phyloP scores from a whole-genome alignment of 2,113 vertebrate species.

The Elaphurus davidianus region DNA sequence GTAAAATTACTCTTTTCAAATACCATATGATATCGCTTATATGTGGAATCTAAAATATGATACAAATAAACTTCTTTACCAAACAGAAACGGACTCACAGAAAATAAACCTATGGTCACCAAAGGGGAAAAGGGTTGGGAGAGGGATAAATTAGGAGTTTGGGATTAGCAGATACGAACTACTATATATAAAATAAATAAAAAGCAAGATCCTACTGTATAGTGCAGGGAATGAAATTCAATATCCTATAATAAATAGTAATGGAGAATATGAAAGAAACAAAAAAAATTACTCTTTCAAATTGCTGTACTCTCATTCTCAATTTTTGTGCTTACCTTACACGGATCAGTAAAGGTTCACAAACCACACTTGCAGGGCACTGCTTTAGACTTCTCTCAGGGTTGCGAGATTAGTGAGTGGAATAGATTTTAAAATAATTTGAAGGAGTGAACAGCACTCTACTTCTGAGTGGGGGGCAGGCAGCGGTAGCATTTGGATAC shows the following conservation, averaged over 20 bases:
- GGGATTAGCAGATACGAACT: background rate
- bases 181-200: background rate
- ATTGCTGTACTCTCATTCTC: background rate
- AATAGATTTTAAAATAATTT: background rate
- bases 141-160: background rate
- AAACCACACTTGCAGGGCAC: background rate
- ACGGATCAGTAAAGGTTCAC: background rate
- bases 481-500: background rate
- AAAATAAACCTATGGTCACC: background rate
- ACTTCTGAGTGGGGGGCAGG: background rate
- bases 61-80: background rate
- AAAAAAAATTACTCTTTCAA: background rate
- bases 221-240: rapidly evolving
- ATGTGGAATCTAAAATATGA: background rate
- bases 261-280: background rate
- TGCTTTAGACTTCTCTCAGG: background rate
- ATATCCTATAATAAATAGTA: background rate
- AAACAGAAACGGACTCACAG: background rate
- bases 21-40: background rate
- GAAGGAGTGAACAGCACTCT: background rate
- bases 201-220: background rate
- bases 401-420: background rate
- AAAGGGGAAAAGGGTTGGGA: background rate
- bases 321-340: background rate
- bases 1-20: background rate